A percentile compares a stretch with the other conserved stretches of the same genome.
Evolutionary conservation across 2,113 vertebrate genomes (phyloP).

Genomic region (Solenodon paradoxus): DNA sequence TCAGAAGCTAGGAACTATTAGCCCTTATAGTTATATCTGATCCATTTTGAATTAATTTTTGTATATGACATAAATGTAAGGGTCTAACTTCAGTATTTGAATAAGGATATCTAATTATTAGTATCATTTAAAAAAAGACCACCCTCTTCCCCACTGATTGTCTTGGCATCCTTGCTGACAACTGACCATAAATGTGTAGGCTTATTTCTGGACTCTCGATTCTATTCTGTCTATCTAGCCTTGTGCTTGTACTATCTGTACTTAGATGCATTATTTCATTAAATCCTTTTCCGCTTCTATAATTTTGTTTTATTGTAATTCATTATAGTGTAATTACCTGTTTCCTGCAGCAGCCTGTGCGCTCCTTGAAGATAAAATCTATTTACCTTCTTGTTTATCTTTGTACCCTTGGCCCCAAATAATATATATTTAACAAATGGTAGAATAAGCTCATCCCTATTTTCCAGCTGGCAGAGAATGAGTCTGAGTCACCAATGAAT

Average conservation of each 20-base stretch:
- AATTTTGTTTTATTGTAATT: background rate
- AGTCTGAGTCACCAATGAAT: background rate
- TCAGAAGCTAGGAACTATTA: too few relatives aligned
- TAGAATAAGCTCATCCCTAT: background rate
- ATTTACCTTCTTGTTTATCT: background rate
- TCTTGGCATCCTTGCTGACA: background rate
- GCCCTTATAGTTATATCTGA: background rate
- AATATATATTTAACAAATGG: background rate
- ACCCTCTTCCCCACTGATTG: background rate
- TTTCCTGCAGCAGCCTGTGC: background rate
- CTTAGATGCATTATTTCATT: background rate
- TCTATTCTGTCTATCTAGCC: background rate
- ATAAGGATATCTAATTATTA: background rate
- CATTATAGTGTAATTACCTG: background rate
- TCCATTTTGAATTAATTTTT: background rate
- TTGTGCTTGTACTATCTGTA: background rate
- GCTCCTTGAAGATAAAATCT: background rate
- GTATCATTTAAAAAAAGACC: background rate
- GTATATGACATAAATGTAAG: background rate
- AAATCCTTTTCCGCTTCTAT: background rate
- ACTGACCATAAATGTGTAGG: background rate
- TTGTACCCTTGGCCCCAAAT: background rate
- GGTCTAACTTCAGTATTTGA: background rate
- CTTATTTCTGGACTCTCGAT: background rate
- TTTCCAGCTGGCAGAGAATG: background rate